Evolutionary conservation across 2,797 vertebrate species (phyloP).

Genomic region (Acridotheres tristis): DNA sequence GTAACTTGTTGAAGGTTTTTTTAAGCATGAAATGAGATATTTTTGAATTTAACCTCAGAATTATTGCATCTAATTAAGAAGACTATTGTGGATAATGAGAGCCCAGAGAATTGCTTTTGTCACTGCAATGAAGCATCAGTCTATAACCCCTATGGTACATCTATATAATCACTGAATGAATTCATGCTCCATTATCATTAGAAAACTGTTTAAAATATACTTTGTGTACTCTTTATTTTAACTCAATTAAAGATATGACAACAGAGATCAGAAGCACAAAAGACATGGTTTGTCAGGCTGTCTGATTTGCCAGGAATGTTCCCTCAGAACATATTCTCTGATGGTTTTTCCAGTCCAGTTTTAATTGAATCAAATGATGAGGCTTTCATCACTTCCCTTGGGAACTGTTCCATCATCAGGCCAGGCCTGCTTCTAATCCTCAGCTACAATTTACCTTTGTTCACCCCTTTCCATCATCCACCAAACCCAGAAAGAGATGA

Average conservation of each 20-base stretch:
- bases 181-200: conserved; percentile 10
- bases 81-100: conserved; percentile 32
- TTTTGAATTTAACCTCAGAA: conserved; percentile 52
- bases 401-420: background rate
- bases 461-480: background rate
- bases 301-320: background rate
- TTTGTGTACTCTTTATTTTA: conserved; percentile 26
- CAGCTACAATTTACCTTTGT: conserved; percentile 15
- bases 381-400: conserved; percentile 28
- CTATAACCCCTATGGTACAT: background rate
- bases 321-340: background rate
- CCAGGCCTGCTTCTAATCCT: background rate
- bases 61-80: conserved; percentile 60
- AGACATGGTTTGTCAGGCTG: background rate
- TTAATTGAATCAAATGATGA: conserved; percentile 19
- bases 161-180: background rate
- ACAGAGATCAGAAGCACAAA: background rate
- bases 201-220: conserved; percentile 31
- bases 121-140: conserved; percentile 8
- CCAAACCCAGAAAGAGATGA: background rate
- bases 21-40: conserved; percentile 24
- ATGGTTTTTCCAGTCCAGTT: background rate
- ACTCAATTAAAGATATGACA: conserved; percentile 10
- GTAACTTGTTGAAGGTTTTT: conserved; percentile 48
- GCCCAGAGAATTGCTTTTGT: conserved; percentile 39